Evolutionary conservation across 2,888 invertebrate species (phyloP), one percentile per base, ranked within the genome.

Genomic region (Nemapogon koenigi): DNA sequence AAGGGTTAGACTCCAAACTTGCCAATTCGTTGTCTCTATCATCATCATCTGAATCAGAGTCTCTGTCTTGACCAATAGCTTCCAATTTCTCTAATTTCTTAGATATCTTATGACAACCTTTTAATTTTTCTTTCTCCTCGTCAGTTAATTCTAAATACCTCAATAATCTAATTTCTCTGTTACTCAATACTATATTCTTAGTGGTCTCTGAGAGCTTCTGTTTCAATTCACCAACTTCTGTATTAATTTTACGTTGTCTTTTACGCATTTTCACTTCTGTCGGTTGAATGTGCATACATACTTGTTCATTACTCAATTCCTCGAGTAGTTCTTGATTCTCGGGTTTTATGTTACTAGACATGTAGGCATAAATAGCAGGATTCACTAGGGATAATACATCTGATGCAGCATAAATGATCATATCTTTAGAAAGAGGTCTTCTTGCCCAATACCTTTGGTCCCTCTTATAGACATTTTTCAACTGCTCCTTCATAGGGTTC

Each of bases 381-480:
- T 94, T 92, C 8, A 94, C 89, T 45, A 95, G 80, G 41, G 91
- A 89, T 14, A 92, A 76, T 15, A 94, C 93, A 76, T 96, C 95
- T 22, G 91, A 90, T 7, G 93, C 91, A 6, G 94, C 91, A 66
- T 94, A 94, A 40, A 92, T 83, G 39, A 95, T 85, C 95, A 95
- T 95, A 56, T 95, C 94, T 41, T 92, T 86, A 16, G 91, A 88
- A 26, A 96, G 66, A 2, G 96, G 96, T 36, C 96, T 79, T 29
- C 93, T 83, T 3, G 93, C 90, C 96, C 96, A 96, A 57, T 89
- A 91, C 43, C 89, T 85, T 61, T 91, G 92, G 63, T 94, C 93
- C 48, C 89, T 82, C 26, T 90, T 81, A 59, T 93, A 93, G 27
- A 93, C 87, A 69, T 89, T 89, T 66, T 92, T 92, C 40, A 92